Percentiles rank a stretch among this genome's conserved stretches.
Conservation (phyloP, 2,113 vertebrate species). For the Murina feae region DNA sequence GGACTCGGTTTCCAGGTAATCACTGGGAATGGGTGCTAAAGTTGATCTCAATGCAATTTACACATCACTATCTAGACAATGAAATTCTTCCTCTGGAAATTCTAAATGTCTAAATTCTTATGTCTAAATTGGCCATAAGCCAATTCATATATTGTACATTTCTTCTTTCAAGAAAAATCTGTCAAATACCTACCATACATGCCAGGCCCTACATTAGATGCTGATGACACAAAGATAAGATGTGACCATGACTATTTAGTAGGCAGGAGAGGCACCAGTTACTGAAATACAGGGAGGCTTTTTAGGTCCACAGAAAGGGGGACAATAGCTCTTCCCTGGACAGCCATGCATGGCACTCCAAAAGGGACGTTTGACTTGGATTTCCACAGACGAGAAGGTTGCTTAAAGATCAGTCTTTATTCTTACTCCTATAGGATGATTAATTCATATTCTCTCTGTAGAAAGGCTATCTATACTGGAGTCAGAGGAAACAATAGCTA, state of each 20-base stretch:
- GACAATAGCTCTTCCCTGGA: neutral
- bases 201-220: neutral
- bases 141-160: neutral
- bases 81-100: neutral
- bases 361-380: neutral
- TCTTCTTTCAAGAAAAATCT: neutral
- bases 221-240: neutral
- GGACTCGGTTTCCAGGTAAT: neutral
- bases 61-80: neutral
- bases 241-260: neutral
- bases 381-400: neutral
- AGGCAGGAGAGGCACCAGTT: neutral
- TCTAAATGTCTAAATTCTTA: neutral
- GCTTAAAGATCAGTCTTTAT: neutral
- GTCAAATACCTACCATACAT: neutral
- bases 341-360: neutral
- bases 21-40: neutral
- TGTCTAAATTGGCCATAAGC: too few relatives aligned
- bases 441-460: neutral
- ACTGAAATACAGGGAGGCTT: neutral
- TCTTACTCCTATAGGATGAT: neutral
- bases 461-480: neutral
- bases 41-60: neutral
- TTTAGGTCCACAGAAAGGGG: neutral
- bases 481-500: neutral